Evolutionary conservation across 2,113 vertebrate genomes (phyloP).

Genomic region (Herpailurus yagouaroundi): DNA sequence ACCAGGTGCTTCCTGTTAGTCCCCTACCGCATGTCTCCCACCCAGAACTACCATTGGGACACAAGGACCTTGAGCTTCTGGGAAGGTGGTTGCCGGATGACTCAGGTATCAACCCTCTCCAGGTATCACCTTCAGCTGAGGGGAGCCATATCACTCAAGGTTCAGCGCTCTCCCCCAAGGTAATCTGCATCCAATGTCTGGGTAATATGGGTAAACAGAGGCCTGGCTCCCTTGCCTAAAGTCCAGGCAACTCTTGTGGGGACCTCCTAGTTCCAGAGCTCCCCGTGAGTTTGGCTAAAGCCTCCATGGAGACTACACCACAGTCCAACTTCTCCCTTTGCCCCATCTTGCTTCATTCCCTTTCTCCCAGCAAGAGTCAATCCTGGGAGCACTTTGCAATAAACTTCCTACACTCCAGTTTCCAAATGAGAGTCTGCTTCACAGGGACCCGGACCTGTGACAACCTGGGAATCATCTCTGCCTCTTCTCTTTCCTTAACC

Average conservation of each 20-base stretch:
- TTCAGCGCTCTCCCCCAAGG: not conserved
- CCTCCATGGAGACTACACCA: not conserved
- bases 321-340: not conserved
- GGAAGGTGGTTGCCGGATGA: not conserved
- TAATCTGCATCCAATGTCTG: not conserved
- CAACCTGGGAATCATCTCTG: not conserved
- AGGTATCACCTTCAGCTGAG: not conserved
- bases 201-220: not conserved
- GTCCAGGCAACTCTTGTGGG: not conserved
- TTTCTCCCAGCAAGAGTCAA: not conserved
- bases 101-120: not conserved
- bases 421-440: slow-evolving; percentile 14
- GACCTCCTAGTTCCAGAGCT: not conserved
- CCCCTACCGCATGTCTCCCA: not conserved
- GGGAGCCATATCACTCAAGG: not conserved
- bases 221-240: not conserved
- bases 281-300: not conserved
- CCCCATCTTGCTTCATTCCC: not conserved
- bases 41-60: not conserved
- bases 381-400: not conserved
- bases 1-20: not conserved
- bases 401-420: not conserved
- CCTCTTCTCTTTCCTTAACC: not conserved
- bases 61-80: not conserved
- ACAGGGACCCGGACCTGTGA: not conserved